Conservation (phyloP, 2,113 vertebrate species). For the Sceloporus tristichus region DNA sequence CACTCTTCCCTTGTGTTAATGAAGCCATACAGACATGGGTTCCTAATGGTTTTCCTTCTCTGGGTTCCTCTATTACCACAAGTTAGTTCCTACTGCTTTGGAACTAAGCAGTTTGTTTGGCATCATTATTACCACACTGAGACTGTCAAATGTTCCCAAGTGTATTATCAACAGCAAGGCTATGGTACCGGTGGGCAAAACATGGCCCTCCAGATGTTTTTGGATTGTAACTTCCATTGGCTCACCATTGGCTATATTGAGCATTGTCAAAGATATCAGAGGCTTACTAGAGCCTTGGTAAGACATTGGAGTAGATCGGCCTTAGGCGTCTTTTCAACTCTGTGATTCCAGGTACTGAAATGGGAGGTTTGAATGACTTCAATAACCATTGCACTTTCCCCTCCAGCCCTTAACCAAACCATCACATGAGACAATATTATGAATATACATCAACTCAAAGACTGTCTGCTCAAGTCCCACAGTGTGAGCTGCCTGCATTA, state of each 20-base stretch:
- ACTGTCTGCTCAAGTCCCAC: fast-evolving
- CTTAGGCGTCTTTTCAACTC: no score
- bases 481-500: background rate
- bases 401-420: background rate
- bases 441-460: background rate
- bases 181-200: no score
- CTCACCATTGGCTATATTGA: no score
- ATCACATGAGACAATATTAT: background rate
- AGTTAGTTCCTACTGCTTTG: background rate
- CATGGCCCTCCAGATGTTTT: no score
- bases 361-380: background rate
- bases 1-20: background rate
- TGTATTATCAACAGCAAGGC: background rate
- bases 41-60: background rate
- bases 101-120: background rate
- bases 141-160: background rate
- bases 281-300: no score
- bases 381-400: background rate
- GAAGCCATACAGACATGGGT: background rate
- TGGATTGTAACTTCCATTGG: no score
- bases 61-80: background rate
- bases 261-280: no score
- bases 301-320: no score
- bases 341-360: background rate
- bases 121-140: background rate